These are phyloP conservation scores for Alectura lathami DNA, from an alignment of 2,113 vertebrate species.

Conservation along the genomic window DNA sequence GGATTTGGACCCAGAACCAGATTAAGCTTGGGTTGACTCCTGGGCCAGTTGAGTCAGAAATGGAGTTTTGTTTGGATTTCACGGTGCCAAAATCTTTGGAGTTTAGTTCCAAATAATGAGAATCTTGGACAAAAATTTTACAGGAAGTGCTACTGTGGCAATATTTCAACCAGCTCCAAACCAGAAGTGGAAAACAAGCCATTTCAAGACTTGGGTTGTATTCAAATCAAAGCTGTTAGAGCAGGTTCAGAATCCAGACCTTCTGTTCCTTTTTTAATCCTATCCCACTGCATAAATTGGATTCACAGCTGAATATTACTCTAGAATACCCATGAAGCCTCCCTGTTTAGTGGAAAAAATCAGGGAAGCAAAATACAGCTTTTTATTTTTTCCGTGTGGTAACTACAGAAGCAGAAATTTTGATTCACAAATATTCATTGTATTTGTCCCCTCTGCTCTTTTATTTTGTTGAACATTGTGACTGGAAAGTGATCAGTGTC, in stretches of 20 bases:
- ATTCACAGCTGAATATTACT: slow-evolving; percentile 55
- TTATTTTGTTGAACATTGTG: background rate
- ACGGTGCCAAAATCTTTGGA: slow-evolving; percentile 53
- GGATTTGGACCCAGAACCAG: slow-evolving; percentile 56
- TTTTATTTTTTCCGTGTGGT: background rate
- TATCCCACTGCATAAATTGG: slow-evolving; percentile 64
- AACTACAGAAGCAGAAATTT: background rate
- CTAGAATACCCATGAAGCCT: slow-evolving; percentile 36
- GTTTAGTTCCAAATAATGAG: slow-evolving; percentile 65
- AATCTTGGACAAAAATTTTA: slow-evolving; percentile 66
- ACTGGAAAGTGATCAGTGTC: background rate
- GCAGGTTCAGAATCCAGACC: slow-evolving; percentile 68
- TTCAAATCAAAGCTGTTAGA: slow-evolving; percentile 66
- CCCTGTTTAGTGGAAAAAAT: background rate
- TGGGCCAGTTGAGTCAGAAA: slow-evolving; percentile 56
- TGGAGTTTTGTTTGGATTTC: slow-evolving; percentile 62
- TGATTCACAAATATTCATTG: background rate
- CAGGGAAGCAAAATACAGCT: background rate
- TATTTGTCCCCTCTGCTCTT: background rate
- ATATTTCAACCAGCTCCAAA: slow-evolving; percentile 70
- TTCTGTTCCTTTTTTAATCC: slow-evolving; percentile 66
- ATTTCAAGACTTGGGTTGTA: slow-evolving; percentile 59
- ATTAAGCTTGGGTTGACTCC: slow-evolving; percentile 53
- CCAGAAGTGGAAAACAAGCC: slow-evolving; percentile 71
- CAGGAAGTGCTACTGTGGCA: slow-evolving; percentile 67